Conservation (phyloP, 2,797 vertebrate genomes). For the Parambassis ranga region DNA sequence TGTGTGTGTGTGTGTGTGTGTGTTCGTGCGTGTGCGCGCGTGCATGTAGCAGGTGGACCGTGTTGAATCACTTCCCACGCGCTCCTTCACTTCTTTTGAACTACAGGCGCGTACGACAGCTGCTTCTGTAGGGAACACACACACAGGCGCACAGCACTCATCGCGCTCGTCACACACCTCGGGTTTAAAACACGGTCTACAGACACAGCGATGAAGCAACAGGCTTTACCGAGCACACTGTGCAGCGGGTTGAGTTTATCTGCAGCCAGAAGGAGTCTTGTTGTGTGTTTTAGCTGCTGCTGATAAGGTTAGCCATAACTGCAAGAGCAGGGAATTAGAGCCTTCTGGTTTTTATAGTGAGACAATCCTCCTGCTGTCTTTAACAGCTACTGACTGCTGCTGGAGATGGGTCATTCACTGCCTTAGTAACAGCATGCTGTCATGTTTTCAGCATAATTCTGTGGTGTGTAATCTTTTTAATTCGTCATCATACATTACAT, state of each 20-base stretch:
- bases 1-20: background rate
- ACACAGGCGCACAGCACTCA: conserved; percentile 1
- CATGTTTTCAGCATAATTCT: background rate
- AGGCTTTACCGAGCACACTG: conserved; percentile 48
- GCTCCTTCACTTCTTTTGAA: conserved; percentile 69
- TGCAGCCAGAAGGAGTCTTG: conserved; percentile 58
- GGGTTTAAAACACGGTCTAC: conserved; percentile 48
- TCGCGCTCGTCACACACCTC: conserved; percentile 29
- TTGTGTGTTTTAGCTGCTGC: conserved; percentile 61
- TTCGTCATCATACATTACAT: background rate
- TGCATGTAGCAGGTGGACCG: conserved; percentile 74
- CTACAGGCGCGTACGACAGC: conserved; percentile 64
- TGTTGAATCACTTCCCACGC: conserved; percentile 74
- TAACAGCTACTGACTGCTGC: conserved; percentile 5
- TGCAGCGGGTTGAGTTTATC: conserved; percentile 53
- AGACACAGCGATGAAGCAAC: conserved; percentile 64
- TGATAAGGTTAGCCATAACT: conserved; percentile 57
- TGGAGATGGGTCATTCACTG: conserved; percentile 19
- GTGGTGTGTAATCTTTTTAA: background rate
- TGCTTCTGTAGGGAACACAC: conserved; percentile 51
- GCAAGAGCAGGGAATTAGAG: conserved; percentile 34
- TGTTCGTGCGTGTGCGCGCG: conserved; percentile 16
- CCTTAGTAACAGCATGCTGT: conserved; percentile 3
- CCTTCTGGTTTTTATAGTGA: conserved; percentile 1
- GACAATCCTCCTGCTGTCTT: conserved; percentile 13